Conservation (phyloP, 2,113 vertebrate genomes). For the Anhinga anhinga region DNA sequence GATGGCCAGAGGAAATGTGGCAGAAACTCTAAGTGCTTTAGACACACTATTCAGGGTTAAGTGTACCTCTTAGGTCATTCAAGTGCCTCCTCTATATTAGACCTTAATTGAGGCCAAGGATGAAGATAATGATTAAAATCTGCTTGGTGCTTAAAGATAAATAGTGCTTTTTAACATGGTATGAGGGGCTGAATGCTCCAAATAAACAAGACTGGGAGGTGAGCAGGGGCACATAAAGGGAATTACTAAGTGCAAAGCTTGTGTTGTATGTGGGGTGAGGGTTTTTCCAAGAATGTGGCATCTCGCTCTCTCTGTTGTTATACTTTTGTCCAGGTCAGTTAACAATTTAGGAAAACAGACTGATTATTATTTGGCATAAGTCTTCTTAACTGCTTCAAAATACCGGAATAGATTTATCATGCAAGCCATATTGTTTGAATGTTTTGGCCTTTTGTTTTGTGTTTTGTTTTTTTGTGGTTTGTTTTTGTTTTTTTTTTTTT, state of each 20-base stretch:
- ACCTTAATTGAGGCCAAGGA: not conserved
- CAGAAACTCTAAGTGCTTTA: conserved; percentile 6
- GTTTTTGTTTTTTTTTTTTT: not conserved
- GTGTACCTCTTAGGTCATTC: conserved; percentile 50
- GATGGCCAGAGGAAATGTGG: not conserved
- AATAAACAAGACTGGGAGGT: not conserved
- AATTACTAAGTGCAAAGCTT: not conserved
- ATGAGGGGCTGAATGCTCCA: not conserved
- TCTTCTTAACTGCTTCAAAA: not conserved
- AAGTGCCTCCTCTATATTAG: not conserved
- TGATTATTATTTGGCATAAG: not conserved
- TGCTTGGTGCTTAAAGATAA: not conserved
- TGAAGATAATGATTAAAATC: conserved; percentile 35
- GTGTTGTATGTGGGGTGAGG: not conserved
- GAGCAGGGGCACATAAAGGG: not conserved
- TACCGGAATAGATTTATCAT: not conserved
- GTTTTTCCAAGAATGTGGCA: not conserved
- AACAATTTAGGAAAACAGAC: not conserved
- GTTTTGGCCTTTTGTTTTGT: not conserved
- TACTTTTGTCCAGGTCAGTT: not conserved
- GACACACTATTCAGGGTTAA: conserved; percentile 4
- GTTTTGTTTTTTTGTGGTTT: not conserved
- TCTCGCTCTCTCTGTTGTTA: not conserved
- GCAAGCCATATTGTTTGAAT: not conserved
- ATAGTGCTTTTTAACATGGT: not conserved